Conservation (phyloP, 2,797 vertebrate genomes). For the Eutrigla gurnardus region DNA sequence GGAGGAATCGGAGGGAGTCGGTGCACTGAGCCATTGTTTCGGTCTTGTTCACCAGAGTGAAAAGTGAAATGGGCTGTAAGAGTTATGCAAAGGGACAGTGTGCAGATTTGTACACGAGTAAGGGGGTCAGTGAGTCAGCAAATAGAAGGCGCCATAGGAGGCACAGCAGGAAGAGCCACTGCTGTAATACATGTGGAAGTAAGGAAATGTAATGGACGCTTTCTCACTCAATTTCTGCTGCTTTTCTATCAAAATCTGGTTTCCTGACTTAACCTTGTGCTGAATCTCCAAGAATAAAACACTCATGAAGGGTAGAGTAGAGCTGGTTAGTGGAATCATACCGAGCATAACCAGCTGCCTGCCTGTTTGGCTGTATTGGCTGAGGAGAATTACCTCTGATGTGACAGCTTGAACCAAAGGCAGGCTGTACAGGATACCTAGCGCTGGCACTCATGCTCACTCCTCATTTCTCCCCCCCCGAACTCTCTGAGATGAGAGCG, state of each 20-base stretch:
- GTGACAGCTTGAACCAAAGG: conserved; percentile 41
- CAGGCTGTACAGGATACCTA: conserved; percentile 39
- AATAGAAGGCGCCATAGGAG: conserved; percentile 16
- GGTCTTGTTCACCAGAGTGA: conserved; percentile 41
- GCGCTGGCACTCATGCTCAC: conserved; percentile 14
- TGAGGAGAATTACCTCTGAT: conserved; percentile 35
- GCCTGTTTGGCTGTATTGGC: conserved; percentile 11
- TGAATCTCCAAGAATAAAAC: not conserved
- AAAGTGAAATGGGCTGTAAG: conserved; percentile 50
- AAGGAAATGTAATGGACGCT: conserved; percentile 2
- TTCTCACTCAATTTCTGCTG: not conserved
- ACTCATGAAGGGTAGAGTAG: not conserved
- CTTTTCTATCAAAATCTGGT: not conserved
- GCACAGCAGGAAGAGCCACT: not conserved
- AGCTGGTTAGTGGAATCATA: not conserved
- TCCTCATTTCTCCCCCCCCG: conserved; percentile 18
- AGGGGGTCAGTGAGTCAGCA: conserved; percentile 52
- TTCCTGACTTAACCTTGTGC: not conserved
- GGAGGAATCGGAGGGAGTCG: not conserved
- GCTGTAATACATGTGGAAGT: conserved; percentile 7
- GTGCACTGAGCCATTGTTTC: conserved; percentile 32
- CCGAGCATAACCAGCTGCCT: not conserved
- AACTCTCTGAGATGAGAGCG: conserved; percentile 52
- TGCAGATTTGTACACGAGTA: conserved; percentile 42
- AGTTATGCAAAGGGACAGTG: conserved; percentile 49